phyloP scores from a whole-genome alignment of 1,140 invertebrate species.

The Theocolax elegans region DNA sequence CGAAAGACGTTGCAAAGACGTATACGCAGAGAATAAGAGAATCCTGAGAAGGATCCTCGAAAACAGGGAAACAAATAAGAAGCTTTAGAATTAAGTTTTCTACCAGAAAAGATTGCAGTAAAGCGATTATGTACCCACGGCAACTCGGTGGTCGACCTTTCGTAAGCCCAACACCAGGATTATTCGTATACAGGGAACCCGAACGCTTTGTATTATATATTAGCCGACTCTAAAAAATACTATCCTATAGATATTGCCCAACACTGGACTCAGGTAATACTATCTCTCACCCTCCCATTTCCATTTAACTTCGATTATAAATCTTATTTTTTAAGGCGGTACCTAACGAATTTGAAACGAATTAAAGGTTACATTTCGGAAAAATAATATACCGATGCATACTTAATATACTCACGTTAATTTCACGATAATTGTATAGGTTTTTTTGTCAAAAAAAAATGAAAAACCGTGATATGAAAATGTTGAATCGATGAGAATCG shows the following conservation, averaged over 20 bases:
- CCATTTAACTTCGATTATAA: slow-evolving; percentile 26
- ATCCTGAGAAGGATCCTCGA: not conserved
- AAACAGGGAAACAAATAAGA: not conserved
- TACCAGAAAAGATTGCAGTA: slow-evolving; percentile 1
- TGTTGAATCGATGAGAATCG: not conserved
- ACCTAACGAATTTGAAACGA: not conserved
- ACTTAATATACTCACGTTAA: no score
- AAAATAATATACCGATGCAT: not conserved
- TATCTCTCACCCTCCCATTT: slow-evolving; percentile 11
- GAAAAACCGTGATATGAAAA: not conserved
- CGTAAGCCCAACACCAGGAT: slow-evolving; percentile 8
- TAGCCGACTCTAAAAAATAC: not conserved
- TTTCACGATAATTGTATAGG: no score
- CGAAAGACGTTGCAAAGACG: no score
- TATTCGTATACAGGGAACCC: slow-evolving; percentile 1
- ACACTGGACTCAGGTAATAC: not conserved
- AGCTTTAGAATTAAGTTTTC: not conserved
- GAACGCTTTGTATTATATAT: not conserved
- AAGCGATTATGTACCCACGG: slow-evolving; percentile 15
- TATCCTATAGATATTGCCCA: not conserved
- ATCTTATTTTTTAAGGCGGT: not conserved
- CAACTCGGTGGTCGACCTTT: no score
- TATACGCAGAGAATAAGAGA: no score
- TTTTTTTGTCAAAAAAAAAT: no score
- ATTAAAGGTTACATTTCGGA: not conserved